Base-by-base conservation (phyloP, 2,888 invertebrate species). In the Sesia apiformis region DNA sequence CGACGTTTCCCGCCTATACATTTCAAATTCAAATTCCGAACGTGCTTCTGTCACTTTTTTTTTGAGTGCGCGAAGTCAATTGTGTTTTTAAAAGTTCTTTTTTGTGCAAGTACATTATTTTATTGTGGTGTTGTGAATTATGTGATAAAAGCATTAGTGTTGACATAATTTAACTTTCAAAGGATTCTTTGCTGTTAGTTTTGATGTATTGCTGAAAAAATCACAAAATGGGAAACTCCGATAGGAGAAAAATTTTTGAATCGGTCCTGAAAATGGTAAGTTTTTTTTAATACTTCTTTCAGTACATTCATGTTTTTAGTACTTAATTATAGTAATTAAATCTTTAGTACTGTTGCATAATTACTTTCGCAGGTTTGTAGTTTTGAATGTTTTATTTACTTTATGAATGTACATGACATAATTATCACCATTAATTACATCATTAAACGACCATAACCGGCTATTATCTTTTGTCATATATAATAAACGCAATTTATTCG, bases 1-100 rank as follows among this genome's bases (percentile, higher is more conserved):
- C 65, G 78, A 84, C 88, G 88, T 75, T 84, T 81, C 80, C 81
- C 84, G 81, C 83, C 78, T 60, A 78, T 78, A 76, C 74, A 56
- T 59, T 57, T 53, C 58, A 60, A 56, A 61, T 74, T 78, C 73
- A 70, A 82, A 84, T 69, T 72, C 70, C 70, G 77, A 80, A 78
- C 78, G 73, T 74, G 66, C 72, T 67, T 61, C 54, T 61, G 65
- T 63, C 67, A 71, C 68, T 70, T 66, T 70, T 70, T 72, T 74
- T 71, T 63, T 61, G 63, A 68, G 72, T 72, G 79, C 71, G 78
- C 78, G 78, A 62, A 70, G 69, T 70, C 72, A 70, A 64, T 63
- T 64, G 65, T 62, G 59, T 62, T 59, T 65, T 53, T 52, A 56
- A 53, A 57, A 23, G 23, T 23, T 23, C 23, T 57, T 52, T 59